A percentile compares a stretch with the other conserved stretches of the same genome.
Conservation (phyloP, 2,888 invertebrate genomes). For the Andricus quercusramuli region DNA sequence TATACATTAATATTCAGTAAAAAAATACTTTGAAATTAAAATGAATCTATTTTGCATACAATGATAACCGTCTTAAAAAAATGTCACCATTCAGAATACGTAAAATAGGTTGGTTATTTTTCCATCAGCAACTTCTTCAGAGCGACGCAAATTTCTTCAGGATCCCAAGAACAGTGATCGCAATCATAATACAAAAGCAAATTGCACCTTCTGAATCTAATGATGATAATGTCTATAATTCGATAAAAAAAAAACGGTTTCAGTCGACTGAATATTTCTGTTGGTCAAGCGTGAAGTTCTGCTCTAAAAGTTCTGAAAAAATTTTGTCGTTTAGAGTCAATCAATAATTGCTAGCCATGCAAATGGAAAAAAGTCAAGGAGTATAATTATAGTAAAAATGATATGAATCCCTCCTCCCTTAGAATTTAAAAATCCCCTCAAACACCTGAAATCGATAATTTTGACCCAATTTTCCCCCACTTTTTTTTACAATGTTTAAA, state of each 20-base stretch:
- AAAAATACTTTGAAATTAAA: too few species aligned
- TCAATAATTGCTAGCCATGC: not conserved
- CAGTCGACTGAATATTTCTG: not conserved
- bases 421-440: too few species aligned
- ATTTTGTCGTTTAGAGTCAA: not conserved
- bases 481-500: too few species aligned
- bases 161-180: not conserved
- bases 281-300: not conserved
- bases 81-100: too few species aligned
- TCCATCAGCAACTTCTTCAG: too few species aligned
- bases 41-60: too few species aligned
- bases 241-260: not conserved
- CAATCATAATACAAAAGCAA: not conserved
- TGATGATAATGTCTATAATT: not conserved
- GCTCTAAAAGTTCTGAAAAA: not conserved
- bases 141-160: not conserved
- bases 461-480: too few species aligned
- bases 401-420: too few species aligned
- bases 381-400: not conserved
- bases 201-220: not conserved
- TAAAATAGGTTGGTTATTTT: too few species aligned
- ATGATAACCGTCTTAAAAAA: too few species aligned
- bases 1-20: too few species aligned
- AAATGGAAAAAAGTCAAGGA: not conserved
- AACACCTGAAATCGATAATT: too few species aligned